Conservation (phyloP, 2,888 invertebrate species). For the Melangyna quadrimaculata region DNA sequence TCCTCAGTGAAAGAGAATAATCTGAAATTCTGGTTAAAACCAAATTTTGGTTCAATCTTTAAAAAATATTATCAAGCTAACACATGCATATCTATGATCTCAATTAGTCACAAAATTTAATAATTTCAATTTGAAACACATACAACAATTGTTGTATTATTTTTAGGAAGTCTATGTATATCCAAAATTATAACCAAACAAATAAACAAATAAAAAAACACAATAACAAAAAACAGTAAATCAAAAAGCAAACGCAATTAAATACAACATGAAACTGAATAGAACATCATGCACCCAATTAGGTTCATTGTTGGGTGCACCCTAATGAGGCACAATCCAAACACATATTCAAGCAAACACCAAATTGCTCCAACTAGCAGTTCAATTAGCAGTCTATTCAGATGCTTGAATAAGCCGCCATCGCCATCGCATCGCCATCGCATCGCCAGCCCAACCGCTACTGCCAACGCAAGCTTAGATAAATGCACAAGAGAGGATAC, state of each 20-base stretch:
- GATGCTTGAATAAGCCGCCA: conserved; percentile 43
- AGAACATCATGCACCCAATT: conserved; percentile 63
- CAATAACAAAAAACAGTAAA: not conserved
- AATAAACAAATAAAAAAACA: not conserved
- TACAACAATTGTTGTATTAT: not conserved
- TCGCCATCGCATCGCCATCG: not conserved
- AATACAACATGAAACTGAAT: conserved; percentile 42
- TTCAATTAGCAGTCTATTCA: conserved; percentile 71
- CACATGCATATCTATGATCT: too few relatives aligned
- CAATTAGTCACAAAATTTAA: not conserved
- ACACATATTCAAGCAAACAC: conserved; percentile 56
- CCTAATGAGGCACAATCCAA: conserved; percentile 67
- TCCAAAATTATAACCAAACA: not conserved
- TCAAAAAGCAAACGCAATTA: conserved; percentile 24
- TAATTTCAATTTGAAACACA: not conserved
- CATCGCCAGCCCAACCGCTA: not conserved
- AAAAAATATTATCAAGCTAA: too few relatives aligned
- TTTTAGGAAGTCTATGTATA: not conserved
- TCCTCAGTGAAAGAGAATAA: too few relatives aligned
- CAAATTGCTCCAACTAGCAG: conserved; percentile 69
- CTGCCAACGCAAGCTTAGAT: conserved; percentile 25
- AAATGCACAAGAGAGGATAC: conserved; percentile 16
- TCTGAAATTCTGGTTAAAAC: too few relatives aligned
- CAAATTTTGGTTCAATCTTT: too few relatives aligned
- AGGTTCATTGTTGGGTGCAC: conserved; percentile 60